These are phyloP conservation scores for Haliaeetus vocifer DNA, from an alignment of 2,797 vertebrate genomes.

Conservation along the genomic window DNA sequence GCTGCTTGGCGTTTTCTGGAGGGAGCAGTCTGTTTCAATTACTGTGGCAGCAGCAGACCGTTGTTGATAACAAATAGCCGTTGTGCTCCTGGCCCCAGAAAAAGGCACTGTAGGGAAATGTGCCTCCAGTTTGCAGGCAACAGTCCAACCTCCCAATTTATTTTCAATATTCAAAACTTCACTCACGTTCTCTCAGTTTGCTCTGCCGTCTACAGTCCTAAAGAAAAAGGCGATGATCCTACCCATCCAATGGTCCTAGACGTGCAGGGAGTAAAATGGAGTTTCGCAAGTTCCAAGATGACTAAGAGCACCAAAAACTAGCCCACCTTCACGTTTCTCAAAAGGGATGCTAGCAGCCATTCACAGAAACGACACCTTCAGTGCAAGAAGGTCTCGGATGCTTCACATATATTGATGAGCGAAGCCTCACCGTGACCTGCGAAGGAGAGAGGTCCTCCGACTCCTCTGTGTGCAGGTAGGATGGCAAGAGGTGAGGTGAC, in stretches of 20 bases:
- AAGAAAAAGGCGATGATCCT: not conserved
- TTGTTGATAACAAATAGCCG: not conserved
- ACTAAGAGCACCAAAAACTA: not conserved
- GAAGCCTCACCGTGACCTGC: not conserved
- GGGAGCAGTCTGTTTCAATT: slow-evolving; percentile 29
- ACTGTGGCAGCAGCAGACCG: not conserved
- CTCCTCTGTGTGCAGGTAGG: not conserved
- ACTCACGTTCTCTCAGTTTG: not conserved
- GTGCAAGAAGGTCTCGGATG: not conserved
- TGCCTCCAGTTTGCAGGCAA: not conserved
- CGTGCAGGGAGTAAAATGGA: not conserved
- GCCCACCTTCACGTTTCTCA: not conserved
- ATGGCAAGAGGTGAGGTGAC: not conserved
- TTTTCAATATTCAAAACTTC: not conserved
- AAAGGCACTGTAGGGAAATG: not conserved
- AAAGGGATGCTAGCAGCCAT: fast-evolving
- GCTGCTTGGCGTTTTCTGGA: not conserved
- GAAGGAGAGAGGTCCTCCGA: not conserved
- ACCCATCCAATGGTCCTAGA: not conserved
- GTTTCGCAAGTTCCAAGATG: not conserved
- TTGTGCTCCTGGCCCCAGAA: not conserved
- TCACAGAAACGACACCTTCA: not conserved
- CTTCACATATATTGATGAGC: not conserved
- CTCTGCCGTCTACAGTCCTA: not conserved
- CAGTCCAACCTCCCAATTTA: not conserved